Evolutionary conservation across 2,888 invertebrate species (phyloP).

Genomic region (Teinopalpus imperialis): DNA sequence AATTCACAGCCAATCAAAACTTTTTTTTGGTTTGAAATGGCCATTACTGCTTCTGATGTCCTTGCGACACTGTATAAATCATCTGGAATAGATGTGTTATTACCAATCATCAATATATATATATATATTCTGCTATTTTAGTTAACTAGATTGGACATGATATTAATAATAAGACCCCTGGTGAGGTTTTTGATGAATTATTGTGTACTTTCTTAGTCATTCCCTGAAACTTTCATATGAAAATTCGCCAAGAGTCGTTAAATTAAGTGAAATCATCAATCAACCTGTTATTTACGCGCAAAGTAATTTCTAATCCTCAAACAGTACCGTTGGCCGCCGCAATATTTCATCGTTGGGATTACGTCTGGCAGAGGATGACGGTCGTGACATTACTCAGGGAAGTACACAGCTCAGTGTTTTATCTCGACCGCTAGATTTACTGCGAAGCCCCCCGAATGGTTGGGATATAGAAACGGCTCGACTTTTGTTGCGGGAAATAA

Average conservation of each 20-base stretch:
- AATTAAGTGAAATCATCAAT: constrained; percentile 23
- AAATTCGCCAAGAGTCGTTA: constrained; percentile 3
- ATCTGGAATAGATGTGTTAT: too few species aligned
- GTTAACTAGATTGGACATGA: too few species aligned
- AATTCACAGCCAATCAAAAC: too few species aligned
- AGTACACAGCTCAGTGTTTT: constrained; percentile 15
- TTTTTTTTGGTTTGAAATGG: too few species aligned
- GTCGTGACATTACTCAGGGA: constrained; percentile 4
- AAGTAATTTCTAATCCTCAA: constrained; percentile 24
- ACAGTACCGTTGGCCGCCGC: constrained; percentile 11
- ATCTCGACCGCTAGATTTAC: constrained; percentile 18
- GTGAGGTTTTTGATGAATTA: too few species aligned
- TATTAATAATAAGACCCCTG: too few species aligned
- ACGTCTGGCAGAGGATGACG: constrained; percentile 5
- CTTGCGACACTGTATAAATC: too few species aligned
- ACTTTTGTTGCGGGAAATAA: constrained; percentile 7
- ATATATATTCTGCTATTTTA: too few species aligned
- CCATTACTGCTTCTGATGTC: too few species aligned
- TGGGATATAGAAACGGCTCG: constrained; percentile 7
- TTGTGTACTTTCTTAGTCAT: too few species aligned
- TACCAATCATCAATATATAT: too few species aligned
- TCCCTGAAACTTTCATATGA: background rate
- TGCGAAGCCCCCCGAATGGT: constrained; percentile 7
- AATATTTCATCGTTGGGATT: constrained; percentile 23
- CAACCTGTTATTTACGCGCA: constrained; percentile 22